Evolutionary conservation across 53 echinoderm and acorn worm genomes (phyloP).

Genomic region (Astropecten irregularis): DNA sequence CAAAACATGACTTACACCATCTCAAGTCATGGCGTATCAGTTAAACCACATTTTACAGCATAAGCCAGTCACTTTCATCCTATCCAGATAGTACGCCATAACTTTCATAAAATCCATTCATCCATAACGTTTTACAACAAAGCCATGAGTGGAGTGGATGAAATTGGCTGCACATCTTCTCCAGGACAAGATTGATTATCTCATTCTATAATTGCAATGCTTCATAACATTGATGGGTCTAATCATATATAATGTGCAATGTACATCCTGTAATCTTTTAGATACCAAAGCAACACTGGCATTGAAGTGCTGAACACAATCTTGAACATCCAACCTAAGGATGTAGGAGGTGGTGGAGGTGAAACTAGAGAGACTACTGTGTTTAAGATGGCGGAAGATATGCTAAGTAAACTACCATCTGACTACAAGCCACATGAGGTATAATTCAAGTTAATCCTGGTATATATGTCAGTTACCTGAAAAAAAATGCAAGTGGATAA

Average conservation of each 20-base stretch:
- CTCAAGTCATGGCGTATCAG: no score
- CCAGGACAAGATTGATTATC: no score
- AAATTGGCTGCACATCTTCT: constrained; percentile 11
- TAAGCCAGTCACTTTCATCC: no score
- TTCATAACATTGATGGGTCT: no score
- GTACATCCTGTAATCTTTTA: no score
- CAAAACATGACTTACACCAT: no score
- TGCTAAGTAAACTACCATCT: constrained; percentile 89
- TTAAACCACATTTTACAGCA: no score
- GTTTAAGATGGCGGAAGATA: constrained; percentile 88
- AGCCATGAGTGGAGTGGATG: background rate
- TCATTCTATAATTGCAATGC: no score
- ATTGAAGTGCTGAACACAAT: constrained; percentile 88
- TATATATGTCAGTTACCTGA: background rate
- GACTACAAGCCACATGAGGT: constrained; percentile 76
- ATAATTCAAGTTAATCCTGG: background rate
- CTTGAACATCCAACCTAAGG: constrained; percentile 98
- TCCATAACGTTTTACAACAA: no score
- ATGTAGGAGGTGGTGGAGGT: constrained; percentile 94
- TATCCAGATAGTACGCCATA: no score
- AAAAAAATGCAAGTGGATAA: background rate
- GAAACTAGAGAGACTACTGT: constrained; percentile 97
- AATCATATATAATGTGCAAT: no score
- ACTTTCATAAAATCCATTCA: no score
- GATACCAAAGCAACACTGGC: constrained; percentile 98